These are phyloP conservation scores for Lamellibrachia luymesi DNA, from an alignment of 1,140 invertebrate genomes.

Conservation along the genomic window DNA sequence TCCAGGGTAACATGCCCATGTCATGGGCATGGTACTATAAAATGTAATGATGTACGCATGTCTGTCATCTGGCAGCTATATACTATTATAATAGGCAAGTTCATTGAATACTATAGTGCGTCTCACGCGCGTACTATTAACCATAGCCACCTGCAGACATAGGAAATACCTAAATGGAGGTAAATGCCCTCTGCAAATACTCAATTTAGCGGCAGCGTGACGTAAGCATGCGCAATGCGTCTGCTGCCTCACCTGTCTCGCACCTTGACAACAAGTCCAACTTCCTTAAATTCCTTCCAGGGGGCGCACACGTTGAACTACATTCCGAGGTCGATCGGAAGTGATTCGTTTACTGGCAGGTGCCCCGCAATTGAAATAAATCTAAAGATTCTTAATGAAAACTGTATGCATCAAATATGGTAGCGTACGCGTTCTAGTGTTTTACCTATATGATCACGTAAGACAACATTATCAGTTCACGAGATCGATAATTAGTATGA, in stretches of 20 bases:
- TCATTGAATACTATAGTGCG: too few species aligned
- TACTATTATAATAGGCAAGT: too few species aligned
- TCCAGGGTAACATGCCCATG: too few species aligned
- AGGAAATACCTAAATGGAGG: background rate
- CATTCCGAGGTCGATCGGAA: slow-evolving; percentile 3
- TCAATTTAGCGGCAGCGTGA: background rate
- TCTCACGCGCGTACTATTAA: too few species aligned
- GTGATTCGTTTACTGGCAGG: background rate
- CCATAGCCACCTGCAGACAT: background rate
- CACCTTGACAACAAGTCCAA: background rate
- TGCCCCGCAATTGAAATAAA: background rate
- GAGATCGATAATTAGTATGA: background rate
- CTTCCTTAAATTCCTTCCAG: slow-evolving; percentile 4
- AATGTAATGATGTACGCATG: too few species aligned
- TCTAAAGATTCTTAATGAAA: background rate
- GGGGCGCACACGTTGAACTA: background rate
- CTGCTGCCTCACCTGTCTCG: slow-evolving; percentile 2
- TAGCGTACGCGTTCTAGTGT: background rate
- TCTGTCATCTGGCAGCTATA: too few species aligned
- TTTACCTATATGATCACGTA: background rate
- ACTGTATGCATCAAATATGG: background rate
- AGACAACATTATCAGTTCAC: background rate
- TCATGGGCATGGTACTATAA: too few species aligned
- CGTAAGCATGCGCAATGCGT: background rate
- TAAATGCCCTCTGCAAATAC: background rate